Evolutionary conservation across 2,888 invertebrate species (phyloP).

Genomic region (Oligia latruncula): DNA sequence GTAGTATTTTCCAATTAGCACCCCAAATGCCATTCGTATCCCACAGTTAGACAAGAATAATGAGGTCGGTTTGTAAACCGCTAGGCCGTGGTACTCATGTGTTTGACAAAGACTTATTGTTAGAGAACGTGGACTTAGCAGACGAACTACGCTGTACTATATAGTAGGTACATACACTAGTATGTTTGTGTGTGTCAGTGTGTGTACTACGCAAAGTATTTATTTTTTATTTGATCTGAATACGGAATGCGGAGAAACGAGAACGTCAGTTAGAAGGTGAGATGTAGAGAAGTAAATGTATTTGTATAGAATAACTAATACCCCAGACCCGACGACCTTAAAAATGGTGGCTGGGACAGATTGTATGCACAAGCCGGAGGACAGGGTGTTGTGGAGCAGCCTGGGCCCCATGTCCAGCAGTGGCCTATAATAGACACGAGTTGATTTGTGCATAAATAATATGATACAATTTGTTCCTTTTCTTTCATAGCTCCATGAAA

Average conservation of each 20-base stretch:
- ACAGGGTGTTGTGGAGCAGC: background rate
- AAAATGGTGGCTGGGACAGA: background rate
- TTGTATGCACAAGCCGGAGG: background rate
- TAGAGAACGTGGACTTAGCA: slow-evolving; percentile 32
- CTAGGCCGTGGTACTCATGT: slow-evolving; percentile 56
- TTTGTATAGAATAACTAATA: background rate
- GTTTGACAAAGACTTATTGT: slow-evolving; percentile 63
- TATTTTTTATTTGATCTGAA: slow-evolving; percentile 17
- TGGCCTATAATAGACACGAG: background rate
- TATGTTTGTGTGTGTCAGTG: too few relatives aligned
- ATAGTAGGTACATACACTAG: background rate
- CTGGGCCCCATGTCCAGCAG: background rate
- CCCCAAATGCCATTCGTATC: slow-evolving; percentile 72
- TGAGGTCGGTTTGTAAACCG: slow-evolving; percentile 62
- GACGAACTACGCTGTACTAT: background rate
- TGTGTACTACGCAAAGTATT: background rate
- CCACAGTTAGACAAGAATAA: slow-evolving; percentile 70
- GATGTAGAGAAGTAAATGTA: too few relatives aligned
- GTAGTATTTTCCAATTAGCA: slow-evolving; percentile 70
- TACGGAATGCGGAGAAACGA: background rate
- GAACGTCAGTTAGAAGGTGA: background rate
- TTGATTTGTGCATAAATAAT: background rate
- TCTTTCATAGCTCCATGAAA: background rate
- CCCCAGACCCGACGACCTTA: background rate
- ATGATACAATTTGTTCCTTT: background rate